Evolutionary conservation across 92 coral and sea anemone genomes (phyloP).

Genomic region (Desmophyllum pertusum): DNA sequence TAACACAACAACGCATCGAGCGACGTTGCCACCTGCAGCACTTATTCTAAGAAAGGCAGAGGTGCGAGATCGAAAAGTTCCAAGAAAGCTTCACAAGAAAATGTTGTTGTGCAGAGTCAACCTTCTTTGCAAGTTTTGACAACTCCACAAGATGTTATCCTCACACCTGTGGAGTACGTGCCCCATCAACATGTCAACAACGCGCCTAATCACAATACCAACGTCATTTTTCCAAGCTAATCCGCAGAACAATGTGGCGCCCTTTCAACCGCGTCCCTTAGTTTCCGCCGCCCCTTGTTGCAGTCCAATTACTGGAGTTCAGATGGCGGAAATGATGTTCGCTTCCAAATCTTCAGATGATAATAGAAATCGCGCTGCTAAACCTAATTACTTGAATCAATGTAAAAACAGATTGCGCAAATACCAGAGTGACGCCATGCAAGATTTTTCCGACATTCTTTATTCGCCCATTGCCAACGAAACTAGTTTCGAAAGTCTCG

Average conservation of each 20-base stretch:
- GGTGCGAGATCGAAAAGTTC: not conserved
- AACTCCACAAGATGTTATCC: too few species aligned
- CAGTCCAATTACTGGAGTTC: not conserved
- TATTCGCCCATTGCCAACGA: not conserved
- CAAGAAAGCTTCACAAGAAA: not conserved
- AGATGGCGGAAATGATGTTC: not conserved
- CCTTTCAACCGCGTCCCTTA: too few species aligned
- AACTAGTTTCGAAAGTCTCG: not conserved
- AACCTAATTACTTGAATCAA: not conserved
- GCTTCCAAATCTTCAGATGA: not conserved
- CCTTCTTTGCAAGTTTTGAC: not conserved
- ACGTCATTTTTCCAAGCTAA: not conserved
- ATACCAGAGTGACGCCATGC: not conserved
- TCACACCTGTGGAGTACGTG: too few species aligned
- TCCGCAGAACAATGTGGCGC: not conserved
- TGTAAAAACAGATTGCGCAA: not conserved
- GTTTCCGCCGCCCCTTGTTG: not conserved
- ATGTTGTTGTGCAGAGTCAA: not conserved
- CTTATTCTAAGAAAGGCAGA: not conserved
- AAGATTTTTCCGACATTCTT: not conserved
- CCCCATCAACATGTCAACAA: not conserved
- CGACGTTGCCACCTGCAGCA: too few species aligned
- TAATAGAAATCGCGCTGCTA: not conserved
- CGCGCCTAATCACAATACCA: too few species aligned
- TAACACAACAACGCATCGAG: not conserved